phyloP scores from a whole-genome alignment of 1,140 invertebrate genomes.

The Hyphantria cunea region DNA sequence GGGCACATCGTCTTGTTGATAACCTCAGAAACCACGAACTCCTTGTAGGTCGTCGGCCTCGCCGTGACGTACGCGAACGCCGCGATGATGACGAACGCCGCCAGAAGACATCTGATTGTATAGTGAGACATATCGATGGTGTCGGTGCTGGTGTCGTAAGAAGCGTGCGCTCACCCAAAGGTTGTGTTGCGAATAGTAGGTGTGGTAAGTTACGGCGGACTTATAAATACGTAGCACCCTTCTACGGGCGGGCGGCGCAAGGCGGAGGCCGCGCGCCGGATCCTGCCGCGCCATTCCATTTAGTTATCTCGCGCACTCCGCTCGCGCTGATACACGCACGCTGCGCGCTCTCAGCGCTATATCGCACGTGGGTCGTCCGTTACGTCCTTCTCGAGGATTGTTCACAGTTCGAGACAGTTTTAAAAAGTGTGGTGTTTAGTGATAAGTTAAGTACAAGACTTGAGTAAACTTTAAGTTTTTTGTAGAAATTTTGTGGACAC shows the following conservation, averaged over 20 bases:
- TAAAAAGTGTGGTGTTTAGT: too few species aligned
- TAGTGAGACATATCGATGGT: constrained; percentile 24
- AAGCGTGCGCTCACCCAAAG: constrained; percentile 43
- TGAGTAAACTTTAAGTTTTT: too few species aligned
- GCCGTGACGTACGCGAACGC: constrained; percentile 23
- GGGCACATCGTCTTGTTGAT: constrained; percentile 65
- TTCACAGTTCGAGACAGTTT: too few species aligned
- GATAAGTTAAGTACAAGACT: too few species aligned
- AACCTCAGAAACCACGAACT: constrained; percentile 45
- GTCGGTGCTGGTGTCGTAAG: not conserved
- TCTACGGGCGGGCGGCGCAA: not conserved
- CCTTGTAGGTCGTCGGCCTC: constrained; percentile 22
- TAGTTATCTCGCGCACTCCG: too few species aligned
- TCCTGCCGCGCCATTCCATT: too few species aligned
- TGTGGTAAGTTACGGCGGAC: constrained; percentile 28
- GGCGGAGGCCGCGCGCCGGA: not conserved
- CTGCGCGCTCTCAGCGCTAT: too few species aligned
- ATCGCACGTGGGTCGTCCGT: too few species aligned
- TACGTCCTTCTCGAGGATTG: too few species aligned
- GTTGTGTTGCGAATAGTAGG: constrained; percentile 51
- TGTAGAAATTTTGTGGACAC: too few species aligned
- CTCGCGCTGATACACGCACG: not conserved
- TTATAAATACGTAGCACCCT: constrained; percentile 23
- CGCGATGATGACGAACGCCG: constrained; percentile 18
- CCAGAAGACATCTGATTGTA: constrained; percentile 4